These are phyloP conservation scores for Orchestes rusci DNA, from an alignment of 2,888 invertebrate genomes.

Conservation along the genomic window DNA sequence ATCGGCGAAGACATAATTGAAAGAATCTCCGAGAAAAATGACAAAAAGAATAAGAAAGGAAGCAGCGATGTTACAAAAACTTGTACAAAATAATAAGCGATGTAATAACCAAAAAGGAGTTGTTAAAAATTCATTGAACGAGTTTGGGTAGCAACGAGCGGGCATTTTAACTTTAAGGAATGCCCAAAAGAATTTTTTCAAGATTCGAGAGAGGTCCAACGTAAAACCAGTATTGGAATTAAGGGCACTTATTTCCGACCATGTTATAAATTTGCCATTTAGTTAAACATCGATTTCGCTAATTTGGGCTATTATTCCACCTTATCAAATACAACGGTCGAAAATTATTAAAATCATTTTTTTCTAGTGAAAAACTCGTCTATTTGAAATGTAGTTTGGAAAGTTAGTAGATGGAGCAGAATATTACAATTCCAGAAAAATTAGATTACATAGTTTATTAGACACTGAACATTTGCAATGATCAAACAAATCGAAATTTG, in stretches of 20 bases:
- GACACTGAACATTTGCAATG: too few relatives aligned
- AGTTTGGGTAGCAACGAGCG: constrained; percentile 19
- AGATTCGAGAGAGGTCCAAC: constrained; percentile 11
- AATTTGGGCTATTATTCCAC: too few relatives aligned
- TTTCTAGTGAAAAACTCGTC: too few relatives aligned
- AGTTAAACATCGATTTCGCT: constrained; percentile 2
- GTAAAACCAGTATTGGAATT: constrained; percentile 21
- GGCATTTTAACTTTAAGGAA: constrained; percentile 20
- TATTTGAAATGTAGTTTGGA: too few relatives aligned
- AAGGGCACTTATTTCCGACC: constrained; percentile 20
- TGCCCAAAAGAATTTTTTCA: constrained; percentile 19
- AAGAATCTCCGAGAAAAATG: constrained; percentile 9
- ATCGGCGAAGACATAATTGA: constrained; percentile 4
- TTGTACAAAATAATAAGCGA: constrained; percentile 21
- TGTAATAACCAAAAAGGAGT: constrained; percentile 21
- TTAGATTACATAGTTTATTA: too few relatives aligned
- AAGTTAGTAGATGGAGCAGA: too few relatives aligned
- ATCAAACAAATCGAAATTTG: too few relatives aligned
- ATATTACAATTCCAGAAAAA: too few relatives aligned
- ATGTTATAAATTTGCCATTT: constrained; percentile 18
- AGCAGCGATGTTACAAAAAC: constrained; percentile 16
- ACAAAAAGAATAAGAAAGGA: constrained; percentile 13
- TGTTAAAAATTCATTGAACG: constrained; percentile 22
- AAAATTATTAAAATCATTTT: too few relatives aligned
- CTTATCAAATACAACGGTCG: too few relatives aligned